phyloP scores from a whole-genome alignment of 1,140 invertebrate genomes.

The Drosophila pseudoananassae region DNA sequence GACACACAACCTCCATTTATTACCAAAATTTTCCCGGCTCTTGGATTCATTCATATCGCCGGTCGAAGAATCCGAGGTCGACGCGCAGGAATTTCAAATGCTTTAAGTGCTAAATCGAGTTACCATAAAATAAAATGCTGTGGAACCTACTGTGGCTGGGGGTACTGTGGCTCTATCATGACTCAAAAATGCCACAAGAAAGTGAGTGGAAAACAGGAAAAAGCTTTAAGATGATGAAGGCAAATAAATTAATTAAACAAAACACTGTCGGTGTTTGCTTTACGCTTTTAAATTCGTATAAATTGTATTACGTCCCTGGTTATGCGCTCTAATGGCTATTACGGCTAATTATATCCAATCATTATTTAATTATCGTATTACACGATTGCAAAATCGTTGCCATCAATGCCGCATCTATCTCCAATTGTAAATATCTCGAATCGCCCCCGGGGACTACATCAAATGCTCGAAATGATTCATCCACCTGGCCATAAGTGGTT shows the following conservation, averaged over 20 bases:
- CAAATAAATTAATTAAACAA: conserved; percentile 22
- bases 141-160: conserved; percentile 63
- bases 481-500: conserved; percentile 32
- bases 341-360: conserved; percentile 15
- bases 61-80: conserved; percentile 28
- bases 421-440: conserved; percentile 14
- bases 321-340: conserved; percentile 8
- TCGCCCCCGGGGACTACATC: conserved; percentile 4
- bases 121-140: conserved; percentile 45
- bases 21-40: not conserved
- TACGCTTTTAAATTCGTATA: not conserved
- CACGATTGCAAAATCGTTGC: conserved; percentile 21
- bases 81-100: conserved; percentile 45
- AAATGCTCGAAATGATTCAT: conserved; percentile 39
- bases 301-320: conserved; percentile 3
- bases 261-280: conserved; percentile 9
- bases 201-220: conserved; percentile 50
- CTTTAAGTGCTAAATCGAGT: conserved; percentile 39
- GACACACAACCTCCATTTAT: conserved; percentile 18
- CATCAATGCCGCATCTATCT: conserved; percentile 22
- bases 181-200: conserved; percentile 29
- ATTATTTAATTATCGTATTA: conserved; percentile 32
- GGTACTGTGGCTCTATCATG: conserved; percentile 56
- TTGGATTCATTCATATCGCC: conserved; percentile 3
- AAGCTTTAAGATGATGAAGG: conserved; percentile 15